Base-by-base conservation (phyloP, 2,113 vertebrate species). In the Epinephelus fuscoguttatus region DNA sequence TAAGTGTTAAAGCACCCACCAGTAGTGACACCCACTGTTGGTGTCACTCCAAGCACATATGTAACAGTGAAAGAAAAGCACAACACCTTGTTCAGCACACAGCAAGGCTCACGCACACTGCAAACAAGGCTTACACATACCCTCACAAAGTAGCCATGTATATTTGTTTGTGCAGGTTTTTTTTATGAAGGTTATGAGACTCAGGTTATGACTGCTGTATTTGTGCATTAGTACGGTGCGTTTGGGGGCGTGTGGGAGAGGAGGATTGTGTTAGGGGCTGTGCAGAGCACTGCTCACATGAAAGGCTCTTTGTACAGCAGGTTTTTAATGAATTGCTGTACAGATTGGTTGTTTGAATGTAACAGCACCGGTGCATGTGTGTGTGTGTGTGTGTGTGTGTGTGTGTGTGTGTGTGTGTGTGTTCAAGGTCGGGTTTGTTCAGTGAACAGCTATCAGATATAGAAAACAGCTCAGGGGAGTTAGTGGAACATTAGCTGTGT, bases 51-150 rank as follows among this genome's bases (percentile, higher is more conserved):
- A 78, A 52, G 71, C 77, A 70, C 80, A 21, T 70, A 33, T 19
- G 33, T 25, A 66, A 30, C 9, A 33, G 14, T 15, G 45, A 19
- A 59, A 82, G 64, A 59, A 75, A 73, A 91, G 81, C 83, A 82
- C 68, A 74, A 76, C 89, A 85, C 70, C 92, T 88, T 52, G 37
- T 52, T 80, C 9, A 30, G 52, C 19, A 83, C 67, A 75, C 78
- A 70, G 21, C 18, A 14, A 47, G 30, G 50, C 83, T 59, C 42
- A 63, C 33, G 2, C 70, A 60, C 59, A 53, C 84, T 14, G 30
- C 0, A 7, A 62, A 76, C 80, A 64, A 25, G 68, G 61, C 70
- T 68, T 80, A 75, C 76, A 79, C 80, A 72, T 49, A 42, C 47
- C 53, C 63, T 67, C 49, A 85, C 42, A 73, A 77, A 77, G 77